Conservation (phyloP, 2,113 vertebrate species). For the Chloropsis hardwickii region DNA sequence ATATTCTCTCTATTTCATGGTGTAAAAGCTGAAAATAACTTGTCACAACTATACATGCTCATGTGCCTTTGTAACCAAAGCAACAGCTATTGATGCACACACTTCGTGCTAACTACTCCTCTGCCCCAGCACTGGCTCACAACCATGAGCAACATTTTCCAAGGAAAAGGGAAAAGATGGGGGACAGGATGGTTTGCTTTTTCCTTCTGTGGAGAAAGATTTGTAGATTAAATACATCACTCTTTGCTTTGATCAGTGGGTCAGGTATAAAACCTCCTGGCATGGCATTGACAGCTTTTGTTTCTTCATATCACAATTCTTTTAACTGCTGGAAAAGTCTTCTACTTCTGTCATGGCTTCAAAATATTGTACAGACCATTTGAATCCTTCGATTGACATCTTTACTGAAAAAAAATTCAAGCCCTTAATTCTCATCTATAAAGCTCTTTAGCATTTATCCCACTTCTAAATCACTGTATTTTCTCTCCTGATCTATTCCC, state of each 20-base stretch:
- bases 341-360: neutral
- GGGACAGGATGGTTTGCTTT: neutral
- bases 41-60: conserved; percentile 11
- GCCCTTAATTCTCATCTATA: neutral
- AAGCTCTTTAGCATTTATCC: conserved; percentile 34
- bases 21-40: conserved; percentile 58
- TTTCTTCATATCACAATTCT: neutral
- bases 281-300: neutral
- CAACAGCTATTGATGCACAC: conserved; percentile 55
- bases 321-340: neutral
- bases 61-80: conserved; percentile 57
- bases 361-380: neutral
- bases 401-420: neutral
- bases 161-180: neutral
- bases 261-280: neutral
- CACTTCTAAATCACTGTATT: neutral
- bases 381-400: neutral
- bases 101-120: conserved; percentile 25
- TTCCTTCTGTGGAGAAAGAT: neutral
- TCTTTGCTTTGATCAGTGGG: neutral
- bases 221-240: neutral
- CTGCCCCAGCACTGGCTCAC: neutral
- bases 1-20: conserved; percentile 36
- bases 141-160: neutral
- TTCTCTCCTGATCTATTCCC: neutral